These are phyloP conservation scores for Allolobophora icterica DNA, from an alignment of 2,888 invertebrate species.

Conservation along the genomic window DNA sequence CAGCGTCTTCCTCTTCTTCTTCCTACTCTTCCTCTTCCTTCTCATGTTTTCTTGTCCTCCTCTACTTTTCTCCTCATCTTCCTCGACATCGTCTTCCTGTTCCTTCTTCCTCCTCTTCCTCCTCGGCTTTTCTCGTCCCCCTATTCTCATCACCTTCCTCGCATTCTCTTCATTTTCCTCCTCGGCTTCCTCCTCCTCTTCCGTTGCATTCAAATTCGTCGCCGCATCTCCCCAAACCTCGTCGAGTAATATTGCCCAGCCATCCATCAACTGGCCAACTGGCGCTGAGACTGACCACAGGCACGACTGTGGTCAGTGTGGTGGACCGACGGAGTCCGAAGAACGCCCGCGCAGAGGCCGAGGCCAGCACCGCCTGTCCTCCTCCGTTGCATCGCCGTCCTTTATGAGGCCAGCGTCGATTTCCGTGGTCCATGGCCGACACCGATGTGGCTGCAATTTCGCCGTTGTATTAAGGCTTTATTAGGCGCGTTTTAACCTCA, in stretches of 20 bases:
- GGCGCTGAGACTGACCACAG: background rate
- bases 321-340: background rate
- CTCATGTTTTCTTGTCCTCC: too few relatives aligned
- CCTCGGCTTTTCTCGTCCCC: too few relatives aligned
- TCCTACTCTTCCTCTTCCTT: too few relatives aligned
- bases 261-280: background rate
- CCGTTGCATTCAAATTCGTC: background rate
- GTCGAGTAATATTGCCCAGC: conserved; percentile 9
- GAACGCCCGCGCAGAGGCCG: background rate
- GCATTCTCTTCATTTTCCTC: too few relatives aligned
- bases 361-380: background rate
- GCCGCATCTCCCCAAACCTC: background rate
- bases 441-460: background rate
- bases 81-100: too few relatives aligned
- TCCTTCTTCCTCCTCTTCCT: too few relatives aligned
- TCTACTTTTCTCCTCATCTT: too few relatives aligned
- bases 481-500: background rate
- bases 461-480: background rate
- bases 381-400: background rate
- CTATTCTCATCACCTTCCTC: too few relatives aligned
- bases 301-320: background rate
- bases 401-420: background rate
- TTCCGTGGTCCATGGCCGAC: background rate
- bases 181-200: background rate
- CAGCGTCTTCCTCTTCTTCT: too few relatives aligned